phyloP scores from a whole-genome alignment of 2,797 vertebrate species.

The Acipenser ruthenus region DNA sequence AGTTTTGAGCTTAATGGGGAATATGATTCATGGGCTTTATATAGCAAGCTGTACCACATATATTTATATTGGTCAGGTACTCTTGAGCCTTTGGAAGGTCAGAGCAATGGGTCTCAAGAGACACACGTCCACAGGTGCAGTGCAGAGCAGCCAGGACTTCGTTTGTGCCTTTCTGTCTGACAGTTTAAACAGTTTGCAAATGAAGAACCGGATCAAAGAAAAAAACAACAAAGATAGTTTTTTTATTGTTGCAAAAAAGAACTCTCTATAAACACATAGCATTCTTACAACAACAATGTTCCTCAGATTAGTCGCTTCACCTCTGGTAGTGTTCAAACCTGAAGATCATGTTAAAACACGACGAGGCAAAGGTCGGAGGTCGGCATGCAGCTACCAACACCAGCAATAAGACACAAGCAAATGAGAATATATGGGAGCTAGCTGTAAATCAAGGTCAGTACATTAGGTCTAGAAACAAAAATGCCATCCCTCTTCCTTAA shows the following conservation, averaged over 20 bases:
- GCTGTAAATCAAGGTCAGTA: no score
- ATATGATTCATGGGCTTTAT: slow-evolving; percentile 25
- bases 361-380: no score
- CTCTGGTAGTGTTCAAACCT: no score
- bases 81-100: slow-evolving; percentile 18
- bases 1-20: slow-evolving; percentile 27
- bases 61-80: slow-evolving; percentile 18
- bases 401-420: no score
- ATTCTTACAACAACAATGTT: not conserved
- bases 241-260: not conserved
- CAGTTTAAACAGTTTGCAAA: no score
- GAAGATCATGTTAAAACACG: no score
- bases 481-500: no score
- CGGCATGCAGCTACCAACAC: no score
- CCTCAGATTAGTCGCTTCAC: no score
- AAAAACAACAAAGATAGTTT: not conserved
- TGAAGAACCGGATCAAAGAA: no score
- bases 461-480: no score
- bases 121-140: slow-evolving; percentile 15
- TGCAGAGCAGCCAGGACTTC: not conserved
- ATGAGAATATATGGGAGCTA: no score
- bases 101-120: not conserved
- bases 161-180: slow-evolving; percentile 2
- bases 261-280: not conserved
- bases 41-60: slow-evolving; percentile 16